Percentiles rank a stretch among this genome's conserved stretches.
Conservation (phyloP, 1,140 invertebrate genomes). For the Pararge aegeria region DNA sequence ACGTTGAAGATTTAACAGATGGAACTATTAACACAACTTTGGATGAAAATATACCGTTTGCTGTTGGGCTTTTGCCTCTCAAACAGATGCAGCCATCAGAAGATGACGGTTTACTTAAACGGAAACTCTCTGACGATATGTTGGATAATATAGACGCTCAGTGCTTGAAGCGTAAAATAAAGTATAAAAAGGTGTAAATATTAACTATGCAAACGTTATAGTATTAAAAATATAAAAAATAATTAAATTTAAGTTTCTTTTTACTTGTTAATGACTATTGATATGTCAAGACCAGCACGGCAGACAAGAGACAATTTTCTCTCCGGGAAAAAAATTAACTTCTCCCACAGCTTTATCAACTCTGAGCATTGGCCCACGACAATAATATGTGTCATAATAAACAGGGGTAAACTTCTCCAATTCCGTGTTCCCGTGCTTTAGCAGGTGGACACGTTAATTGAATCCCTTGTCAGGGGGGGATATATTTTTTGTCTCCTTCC, state of each 20-base stretch:
- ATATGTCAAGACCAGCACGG: too few species aligned
- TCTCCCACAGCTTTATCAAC: too few species aligned
- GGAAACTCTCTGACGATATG: constrained; percentile 44
- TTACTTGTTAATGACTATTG: not conserved
- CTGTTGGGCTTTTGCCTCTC: constrained; percentile 61
- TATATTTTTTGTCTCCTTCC: too few species aligned
- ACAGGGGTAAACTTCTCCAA: too few species aligned
- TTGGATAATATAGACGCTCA: constrained; percentile 56
- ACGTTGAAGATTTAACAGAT: constrained; percentile 11
- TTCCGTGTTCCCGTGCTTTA: too few species aligned
- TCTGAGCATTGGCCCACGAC: too few species aligned
- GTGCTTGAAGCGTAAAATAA: constrained; percentile 68
- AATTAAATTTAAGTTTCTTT: not conserved
- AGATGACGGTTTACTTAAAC: constrained; percentile 47
- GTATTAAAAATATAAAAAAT: not conserved
- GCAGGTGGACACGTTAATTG: too few species aligned
- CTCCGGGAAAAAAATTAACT: too few species aligned
- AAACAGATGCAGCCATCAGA: constrained; percentile 48
- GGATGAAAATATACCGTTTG: constrained; percentile 63
- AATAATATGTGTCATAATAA: too few species aligned
- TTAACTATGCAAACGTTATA: not conserved
- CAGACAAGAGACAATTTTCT: too few species aligned
- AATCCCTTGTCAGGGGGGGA: too few species aligned
- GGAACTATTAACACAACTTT: constrained; percentile 22
- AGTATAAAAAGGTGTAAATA: constrained; percentile 56